Evolutionary conservation across 2,113 vertebrate species (phyloP).

Genomic region (sheep (Ovis aries)): ARS-UI_Ramb_v3.0 NC_056057.1:66543001-66543500

Average conservation of each 20-base stretch:
- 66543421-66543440: not conserved
- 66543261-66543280: not conserved
- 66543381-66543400: not conserved
- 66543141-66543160: not conserved
- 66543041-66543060: not conserved
- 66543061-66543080: not conserved
- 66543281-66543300: not conserved
- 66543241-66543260: not conserved
- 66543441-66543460: not conserved
- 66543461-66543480: not conserved
- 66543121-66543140: not conserved
- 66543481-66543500: not conserved
- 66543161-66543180: not conserved
- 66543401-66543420: not conserved
- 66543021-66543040: not conserved
- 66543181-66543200: not conserved
- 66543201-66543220: not conserved
- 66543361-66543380: not conserved
- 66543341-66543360: not conserved
- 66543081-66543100: not conserved
- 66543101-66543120: not conserved
- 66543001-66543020: not conserved
- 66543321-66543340: not conserved
- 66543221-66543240: not conserved
- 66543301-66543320: not conserved